phyloP scores from a whole-genome alignment of 2,797 vertebrate genomes.

The Picus viridis region DNA sequence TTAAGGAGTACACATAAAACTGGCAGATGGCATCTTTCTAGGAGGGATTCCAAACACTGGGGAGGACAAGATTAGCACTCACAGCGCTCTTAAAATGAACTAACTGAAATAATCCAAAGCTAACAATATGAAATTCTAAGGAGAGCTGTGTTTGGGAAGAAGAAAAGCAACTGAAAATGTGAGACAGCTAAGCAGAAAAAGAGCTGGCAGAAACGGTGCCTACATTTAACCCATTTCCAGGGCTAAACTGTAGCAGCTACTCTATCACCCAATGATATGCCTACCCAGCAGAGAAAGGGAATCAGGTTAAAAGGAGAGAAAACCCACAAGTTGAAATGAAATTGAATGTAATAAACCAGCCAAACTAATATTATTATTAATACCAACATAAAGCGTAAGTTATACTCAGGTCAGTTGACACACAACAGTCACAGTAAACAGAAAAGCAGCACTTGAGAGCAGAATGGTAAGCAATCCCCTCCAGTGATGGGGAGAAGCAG shows the following conservation, averaged over 20 bases:
- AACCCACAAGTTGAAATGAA: neutral
- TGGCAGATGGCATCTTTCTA: slow-evolving; percentile 37
- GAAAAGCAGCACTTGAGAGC: neutral
- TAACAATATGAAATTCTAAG: neutral
- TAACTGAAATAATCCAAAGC: neutral
- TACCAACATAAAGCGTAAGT: neutral
- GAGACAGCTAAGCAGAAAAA: neutral
- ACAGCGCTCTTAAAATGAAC: neutral
- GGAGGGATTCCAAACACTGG: neutral
- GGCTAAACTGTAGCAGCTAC: neutral
- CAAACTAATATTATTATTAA: neutral
- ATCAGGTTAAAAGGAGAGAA: neutral
- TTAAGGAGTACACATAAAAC: neutral
- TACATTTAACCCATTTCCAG: neutral
- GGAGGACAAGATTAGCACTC: neutral
- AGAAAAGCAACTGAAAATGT: neutral
- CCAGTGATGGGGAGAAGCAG: neutral
- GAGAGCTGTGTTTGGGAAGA: neutral
- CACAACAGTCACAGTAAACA: neutral
- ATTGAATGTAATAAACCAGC: neutral
- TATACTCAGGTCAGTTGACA: neutral
- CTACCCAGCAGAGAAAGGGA: neutral
- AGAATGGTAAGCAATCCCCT: neutral
- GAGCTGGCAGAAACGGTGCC: neutral
- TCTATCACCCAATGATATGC: neutral